Base-by-base conservation (phyloP, 2,797 vertebrate genomes). In the Neosilurus mollespiculum region DNA sequence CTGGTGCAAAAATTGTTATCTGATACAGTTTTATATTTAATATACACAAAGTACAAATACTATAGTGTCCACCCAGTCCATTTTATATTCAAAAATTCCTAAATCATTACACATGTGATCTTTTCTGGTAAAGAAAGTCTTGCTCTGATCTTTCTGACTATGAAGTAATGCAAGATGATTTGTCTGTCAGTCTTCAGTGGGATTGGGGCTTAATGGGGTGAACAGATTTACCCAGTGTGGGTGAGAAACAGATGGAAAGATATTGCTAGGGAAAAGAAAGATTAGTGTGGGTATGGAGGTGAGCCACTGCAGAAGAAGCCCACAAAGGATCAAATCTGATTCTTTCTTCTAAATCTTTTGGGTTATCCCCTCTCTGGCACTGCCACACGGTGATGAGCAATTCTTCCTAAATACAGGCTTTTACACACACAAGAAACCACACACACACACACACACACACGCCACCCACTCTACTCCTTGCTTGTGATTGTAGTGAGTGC, bases 401-500 rank as follows among this genome's bases (percentile, higher is more conserved):
- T 76, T 81, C 73, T 78, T 73, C 65, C 65, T 65, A 70, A 85
- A 85, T 64, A 51, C 84, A 82, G 84, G 84, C 81, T 78, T 85
- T 85, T 79, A 82, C 20, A 37, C 43, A 64, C 73, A 64, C 53
- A 58, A 43, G 43, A 43, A 43, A 5, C 43, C 59, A 80, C 43
- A 79, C 56, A 80, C 77, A 80, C 66, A 54, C 65, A 79, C 24
- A 49, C 20, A 70, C 51, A 49, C 64, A 54, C 76, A 53, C 77
- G 16, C 43, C 62, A 72, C 59, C 43, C 49, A 79, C 77, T 65
- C 62, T 70, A 30, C 84, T 77, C 76, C 54, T 67, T 43, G 78
- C 49, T 67, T 84, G 76, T 85, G 83, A 84, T 84, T 82, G 62
- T 16, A 77, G 58, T 43, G 84, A 86, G 84, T 86, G 86, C 81